Base-by-base conservation (phyloP, 2,888 invertebrate species). In the Didymodactylos carnosus region DNA sequence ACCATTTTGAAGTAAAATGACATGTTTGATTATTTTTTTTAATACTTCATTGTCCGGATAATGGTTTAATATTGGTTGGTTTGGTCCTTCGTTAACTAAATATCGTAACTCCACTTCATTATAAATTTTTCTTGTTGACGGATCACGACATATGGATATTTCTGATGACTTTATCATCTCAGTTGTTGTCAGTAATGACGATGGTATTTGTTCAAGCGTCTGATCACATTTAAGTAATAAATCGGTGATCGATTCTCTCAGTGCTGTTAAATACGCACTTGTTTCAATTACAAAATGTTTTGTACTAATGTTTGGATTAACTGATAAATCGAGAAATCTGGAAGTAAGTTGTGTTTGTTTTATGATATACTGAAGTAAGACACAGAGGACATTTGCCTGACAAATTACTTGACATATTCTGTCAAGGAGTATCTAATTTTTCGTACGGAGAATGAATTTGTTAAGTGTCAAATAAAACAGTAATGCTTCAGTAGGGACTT, bases 131-230 rank as follows among this genome's bases (percentile, higher is more conserved):
- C n/a, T 43, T 14, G 16, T 14, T 11, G 43, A 43, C n/a, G 16
- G 43, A 43, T 43, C 43, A 43, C 43, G 43, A 43, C 16, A 14
- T 43, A 11, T 43, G 3, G 19, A 4, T 43, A 16, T 10, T 43
- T 43, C 43, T n/a, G 43, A 43, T 43, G 43, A 43, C n/a, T 43
- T 16, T 6, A 43, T 43, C 4, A n/a, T 6, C 16, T 43, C 4
- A 43, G 4, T 16, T 14, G 2, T 43, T 43, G 43, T 43, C n/a
- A 14, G 2, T 2, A 6, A 43, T 14, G 43, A 14, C n/a, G n/a
- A n/a, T 43, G 43, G 43, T n/a, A 43, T 43, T 43, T 70, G 46
- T 70, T 73, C 70, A 23, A 73, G 69, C n/a, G 73, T n/a, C 46
- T 46, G 49, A 14, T 73, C 46, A 10, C 69, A 69, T 70, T 73